Evolutionary conservation across 2,113 vertebrate genomes (phyloP), one percentile per base, ranked within the genome.

Genomic region (Charadrius vociferus): DNA sequence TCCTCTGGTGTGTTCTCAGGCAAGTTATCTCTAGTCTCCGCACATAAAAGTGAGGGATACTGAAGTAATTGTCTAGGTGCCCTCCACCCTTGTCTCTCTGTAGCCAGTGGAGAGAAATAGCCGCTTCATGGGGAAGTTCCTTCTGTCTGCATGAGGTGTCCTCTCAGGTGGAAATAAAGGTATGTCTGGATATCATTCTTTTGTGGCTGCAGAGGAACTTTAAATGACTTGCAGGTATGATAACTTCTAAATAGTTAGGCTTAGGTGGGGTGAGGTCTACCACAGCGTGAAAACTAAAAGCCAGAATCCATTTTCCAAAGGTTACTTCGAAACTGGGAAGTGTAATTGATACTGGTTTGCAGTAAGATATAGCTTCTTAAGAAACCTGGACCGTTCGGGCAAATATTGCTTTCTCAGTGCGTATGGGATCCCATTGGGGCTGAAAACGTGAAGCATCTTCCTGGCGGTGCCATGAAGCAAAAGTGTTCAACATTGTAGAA

Each of bases 91-190:
- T 63, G 34, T 14, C 39, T 59, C 9, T 78, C 19, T 81, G 41
- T 39, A 52, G 29, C 66, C 39, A 7, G 6, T 32, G 59, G 20
- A 84, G 59, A 29, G 29, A 55, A 91, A 20, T 34, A 45, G 21
- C n/a, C 3, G 1, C 7, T 84, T 55, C 32, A 13, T 0, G 1
- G 58, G 18, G 36, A 49, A 36, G 30, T 71, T 72, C 36, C 14
- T 93, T 17, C 37, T 3, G 0, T 24, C n/a, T 80, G 21, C 9
- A 1, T 1, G 1, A 67, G 1, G 0, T 16, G 39, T 65, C 36
- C 30, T 49, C 27, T n/a, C 12, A 10, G 56, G 17, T 75, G 36
- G 78, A 67, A 32, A 37, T 30, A 29, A 89, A 37, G 34, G 5
- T 12, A 8, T 6, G 0, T 37, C 22, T 80, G 36, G 16, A 36